Percentiles rank a stretch among this genome's conserved stretches.
phyloP scores from a whole-genome alignment of 2,113 vertebrate species.

The Burhinus bistriatus region DNA sequence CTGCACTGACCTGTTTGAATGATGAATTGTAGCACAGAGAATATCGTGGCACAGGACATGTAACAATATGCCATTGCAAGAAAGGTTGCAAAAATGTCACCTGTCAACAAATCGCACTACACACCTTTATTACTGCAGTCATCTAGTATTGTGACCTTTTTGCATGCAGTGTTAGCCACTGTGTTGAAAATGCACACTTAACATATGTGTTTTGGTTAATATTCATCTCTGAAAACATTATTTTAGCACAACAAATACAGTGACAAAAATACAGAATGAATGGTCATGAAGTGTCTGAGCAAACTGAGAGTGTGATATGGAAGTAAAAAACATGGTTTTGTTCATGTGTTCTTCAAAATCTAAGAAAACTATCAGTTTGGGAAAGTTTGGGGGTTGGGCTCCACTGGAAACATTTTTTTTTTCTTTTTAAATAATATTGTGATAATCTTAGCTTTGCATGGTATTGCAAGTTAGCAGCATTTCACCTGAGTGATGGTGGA shows the following conservation, averaged over 20 bases:
- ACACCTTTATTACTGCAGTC: not conserved
- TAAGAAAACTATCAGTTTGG: not conserved
- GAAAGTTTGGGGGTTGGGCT: not conserved
- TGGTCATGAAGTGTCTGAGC: not conserved
- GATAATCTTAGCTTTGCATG: not conserved
- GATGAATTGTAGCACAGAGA: conserved; percentile 5
- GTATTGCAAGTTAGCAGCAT: not conserved
- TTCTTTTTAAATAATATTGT: not conserved
- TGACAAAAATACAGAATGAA: not conserved
- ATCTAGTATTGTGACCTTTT: not conserved
- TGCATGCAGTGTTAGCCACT: not conserved
- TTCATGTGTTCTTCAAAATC: not conserved
- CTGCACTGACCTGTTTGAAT: conserved; percentile 4
- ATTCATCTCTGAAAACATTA: not conserved
- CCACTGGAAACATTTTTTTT: not conserved
- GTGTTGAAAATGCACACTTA: not conserved
- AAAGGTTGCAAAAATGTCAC: conserved; percentile 37
- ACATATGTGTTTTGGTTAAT: not conserved
- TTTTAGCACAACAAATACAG: not conserved
- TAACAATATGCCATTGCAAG: not conserved
- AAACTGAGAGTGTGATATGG: not conserved
- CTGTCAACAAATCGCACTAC: not conserved
- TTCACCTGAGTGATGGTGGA: not conserved
- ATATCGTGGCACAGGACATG: not conserved
- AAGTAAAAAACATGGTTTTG: not conserved